phyloP scores from a whole-genome alignment of 2,113 vertebrate species.

The Oryzias melastigma region DNA sequence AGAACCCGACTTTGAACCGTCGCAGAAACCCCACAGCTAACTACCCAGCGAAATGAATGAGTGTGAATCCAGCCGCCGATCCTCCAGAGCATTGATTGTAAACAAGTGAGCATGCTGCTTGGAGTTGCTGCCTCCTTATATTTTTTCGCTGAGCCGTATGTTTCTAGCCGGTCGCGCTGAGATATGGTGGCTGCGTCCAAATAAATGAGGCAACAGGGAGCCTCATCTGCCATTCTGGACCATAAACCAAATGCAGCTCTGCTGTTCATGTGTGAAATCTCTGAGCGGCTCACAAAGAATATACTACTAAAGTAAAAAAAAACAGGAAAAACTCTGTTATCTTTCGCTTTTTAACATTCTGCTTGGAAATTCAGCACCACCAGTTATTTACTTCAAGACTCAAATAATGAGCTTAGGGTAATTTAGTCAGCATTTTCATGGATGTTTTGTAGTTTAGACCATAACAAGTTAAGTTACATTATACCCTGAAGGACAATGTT shows the following conservation, averaged over 20 bases:
- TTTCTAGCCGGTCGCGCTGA: neutral
- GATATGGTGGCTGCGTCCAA: neutral
- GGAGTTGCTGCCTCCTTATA: neutral
- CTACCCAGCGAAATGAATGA: neutral
- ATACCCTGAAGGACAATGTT: no score
- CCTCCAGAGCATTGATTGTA: neutral
- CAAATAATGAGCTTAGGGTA: no score
- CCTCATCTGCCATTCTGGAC: neutral
- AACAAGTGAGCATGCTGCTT: neutral
- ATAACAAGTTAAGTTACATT: no score
- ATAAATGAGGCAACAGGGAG: no score
- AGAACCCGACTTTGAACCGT: neutral
- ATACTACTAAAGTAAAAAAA: neutral
- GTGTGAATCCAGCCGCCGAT: neutral
- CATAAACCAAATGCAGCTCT: neutral
- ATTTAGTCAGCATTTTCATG: no score
- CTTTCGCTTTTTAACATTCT: no score
- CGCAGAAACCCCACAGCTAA: neutral
- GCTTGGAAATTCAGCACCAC: no score
- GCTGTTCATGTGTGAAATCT: no score
- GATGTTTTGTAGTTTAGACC: no score
- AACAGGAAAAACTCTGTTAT: no score
- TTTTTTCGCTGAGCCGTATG: neutral
- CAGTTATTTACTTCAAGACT: no score
- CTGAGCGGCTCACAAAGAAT: neutral